phyloP scores from a whole-genome alignment of 1,140 invertebrate species.

The Macrotrachela quadricornifera region DNA sequence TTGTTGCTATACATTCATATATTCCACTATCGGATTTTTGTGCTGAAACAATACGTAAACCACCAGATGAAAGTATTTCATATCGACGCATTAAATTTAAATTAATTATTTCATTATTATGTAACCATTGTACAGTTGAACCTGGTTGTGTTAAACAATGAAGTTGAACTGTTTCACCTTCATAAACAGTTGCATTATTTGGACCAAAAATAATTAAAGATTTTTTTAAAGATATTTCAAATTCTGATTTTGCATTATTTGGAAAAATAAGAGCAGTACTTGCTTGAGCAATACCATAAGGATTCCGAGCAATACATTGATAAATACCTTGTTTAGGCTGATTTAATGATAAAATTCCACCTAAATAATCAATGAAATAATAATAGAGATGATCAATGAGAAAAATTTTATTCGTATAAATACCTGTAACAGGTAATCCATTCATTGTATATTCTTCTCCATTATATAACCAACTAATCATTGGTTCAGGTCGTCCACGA shows the following conservation, averaged over 20 bases:
- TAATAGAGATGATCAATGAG: too few relatives aligned
- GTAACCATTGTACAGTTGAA: conserved; percentile 6
- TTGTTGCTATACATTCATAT: conserved; percentile 9
- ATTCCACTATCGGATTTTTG: conserved; percentile 8
- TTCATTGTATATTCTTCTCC: conserved; percentile 41
- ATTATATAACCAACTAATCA: conserved; percentile 59
- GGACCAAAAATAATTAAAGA: conserved; percentile 9
- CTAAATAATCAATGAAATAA: too few relatives aligned
- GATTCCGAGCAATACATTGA: conserved; percentile 64
- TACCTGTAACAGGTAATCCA: not conserved
- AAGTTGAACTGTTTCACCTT: conserved; percentile 5
- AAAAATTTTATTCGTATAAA: too few relatives aligned
- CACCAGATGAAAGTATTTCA: conserved; percentile 4
- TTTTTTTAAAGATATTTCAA: not conserved
- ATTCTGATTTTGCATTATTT: too few relatives aligned
- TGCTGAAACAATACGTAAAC: conserved; percentile 6
- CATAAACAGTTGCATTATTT: conserved; percentile 8
- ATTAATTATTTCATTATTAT: conserved; percentile 8
- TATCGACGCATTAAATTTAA: conserved; percentile 6
- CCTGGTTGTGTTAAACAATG: conserved; percentile 1
- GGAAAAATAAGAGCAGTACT: not conserved
- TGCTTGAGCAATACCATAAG: conserved; percentile 41
- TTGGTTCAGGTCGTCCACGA: conserved; percentile 45
- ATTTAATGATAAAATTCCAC: too few relatives aligned
- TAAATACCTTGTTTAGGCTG: conserved; percentile 46